Base-by-base conservation (phyloP, 2,797 vertebrate species). In the Protonibea diacanthus region DNA sequence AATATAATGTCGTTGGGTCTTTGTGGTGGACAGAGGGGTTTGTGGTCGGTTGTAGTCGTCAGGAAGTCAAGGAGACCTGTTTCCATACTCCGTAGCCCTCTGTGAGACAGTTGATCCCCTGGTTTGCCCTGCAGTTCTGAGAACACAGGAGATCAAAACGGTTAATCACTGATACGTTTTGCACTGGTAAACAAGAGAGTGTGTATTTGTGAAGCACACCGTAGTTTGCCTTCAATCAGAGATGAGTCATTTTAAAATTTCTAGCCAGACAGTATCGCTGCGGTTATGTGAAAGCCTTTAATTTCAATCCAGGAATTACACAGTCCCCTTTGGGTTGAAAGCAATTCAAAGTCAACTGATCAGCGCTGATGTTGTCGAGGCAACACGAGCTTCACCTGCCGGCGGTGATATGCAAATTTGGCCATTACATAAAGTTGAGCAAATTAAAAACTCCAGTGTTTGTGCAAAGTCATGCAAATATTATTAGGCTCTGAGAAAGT, bases 51-150 rank as follows among this genome's bases (percentile, higher is more conserved):
- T 74, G 86, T 94, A 92, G 92, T 96, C 96, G 90, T 94, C 95
- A 93, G 96, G 94, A 94, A 96, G 96, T 96, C 95, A 89, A 95
- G 94, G 93, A 96, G 95, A 96, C 96, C 96, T 94, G 94, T 96
- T 91, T 94, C 95, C 93, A 94, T 95, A 94, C 96, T 96, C 96
- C 95, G 94, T 77, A 94, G 96, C 95, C 96, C 95, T 95, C 97
- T 94, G 94, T 94, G 96, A 96, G 97, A 96, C 96, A 96, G 95
- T 91, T 96, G 96, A 90, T 96, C 96, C 94, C 86, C 96, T 95
- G 96, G 96, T 96, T 97, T 95, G 95, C 95, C 96, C 95, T 97
- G 97, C 95, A 96, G 96, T 90, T 96, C 98, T 99, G 82, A 81
- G 91, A 83, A 92, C 84, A 93, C 88, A 86, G 4, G 78, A 59